phyloP scores from a whole-genome alignment of 2,888 invertebrate genomes.

The Tortricodes alternella region DNA sequence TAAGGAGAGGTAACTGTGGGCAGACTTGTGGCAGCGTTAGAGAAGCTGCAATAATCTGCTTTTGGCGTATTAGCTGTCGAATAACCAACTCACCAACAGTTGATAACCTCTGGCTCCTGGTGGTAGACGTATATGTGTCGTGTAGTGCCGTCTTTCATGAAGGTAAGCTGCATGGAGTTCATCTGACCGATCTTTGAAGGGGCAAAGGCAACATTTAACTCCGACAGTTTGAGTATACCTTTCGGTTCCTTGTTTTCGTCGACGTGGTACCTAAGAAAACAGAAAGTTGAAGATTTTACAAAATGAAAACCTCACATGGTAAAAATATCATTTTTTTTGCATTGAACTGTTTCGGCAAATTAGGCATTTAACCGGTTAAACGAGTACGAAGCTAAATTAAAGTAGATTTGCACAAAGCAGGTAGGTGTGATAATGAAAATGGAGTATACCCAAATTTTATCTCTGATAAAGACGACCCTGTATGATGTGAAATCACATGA shows the following conservation, averaged over 20 bases:
- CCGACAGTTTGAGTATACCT: constrained; percentile 90
- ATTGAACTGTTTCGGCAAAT: not conserved
- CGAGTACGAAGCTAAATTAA: not conserved
- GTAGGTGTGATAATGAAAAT: not conserved
- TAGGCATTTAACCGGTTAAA: not conserved
- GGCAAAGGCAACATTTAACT: constrained; percentile 92
- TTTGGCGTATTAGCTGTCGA: no score
- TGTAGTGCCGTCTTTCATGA: constrained; percentile 92
- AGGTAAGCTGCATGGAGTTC: constrained; percentile 93
- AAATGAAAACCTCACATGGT: no score
- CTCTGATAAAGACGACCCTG: not conserved
- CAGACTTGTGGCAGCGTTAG: no score
- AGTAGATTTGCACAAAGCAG: not conserved
- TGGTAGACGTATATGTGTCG: constrained; percentile 94
- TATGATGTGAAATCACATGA: not conserved
- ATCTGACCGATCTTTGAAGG: constrained; percentile 90
- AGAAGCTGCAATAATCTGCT: no score
- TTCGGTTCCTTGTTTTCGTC: constrained; percentile 91
- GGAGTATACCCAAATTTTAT: not conserved
- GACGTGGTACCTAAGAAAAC: constrained; percentile 84
- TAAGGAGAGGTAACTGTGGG: no score
- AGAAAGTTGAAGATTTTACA: not conserved
- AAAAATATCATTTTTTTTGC: no score
- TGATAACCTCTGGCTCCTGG: constrained; percentile 92
- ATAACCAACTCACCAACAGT: constrained; percentile 89